A percentile compares a stretch with the other conserved stretches of the same genome.
Conservation (phyloP, 2,888 invertebrate species). For the Hypena proboscidalis region DNA sequence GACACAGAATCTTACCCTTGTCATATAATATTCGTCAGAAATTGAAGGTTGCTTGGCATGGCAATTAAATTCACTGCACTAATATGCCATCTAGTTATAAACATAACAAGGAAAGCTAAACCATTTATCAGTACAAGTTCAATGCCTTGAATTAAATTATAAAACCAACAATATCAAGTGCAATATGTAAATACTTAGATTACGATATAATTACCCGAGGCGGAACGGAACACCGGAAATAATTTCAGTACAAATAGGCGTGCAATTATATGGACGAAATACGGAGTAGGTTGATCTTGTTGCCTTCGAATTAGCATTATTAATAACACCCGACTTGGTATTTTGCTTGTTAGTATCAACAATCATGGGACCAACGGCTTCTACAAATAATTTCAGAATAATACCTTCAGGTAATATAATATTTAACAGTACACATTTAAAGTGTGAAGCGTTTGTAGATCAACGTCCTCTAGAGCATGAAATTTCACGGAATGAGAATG, state of each 20-base stretch:
- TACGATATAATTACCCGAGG: constrained; percentile 34
- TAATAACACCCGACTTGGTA: constrained; percentile 19
- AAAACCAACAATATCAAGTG: constrained; percentile 5
- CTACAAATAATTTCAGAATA: too few relatives aligned
- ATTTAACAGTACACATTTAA: too few relatives aligned
- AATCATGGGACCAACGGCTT: constrained; percentile 10
- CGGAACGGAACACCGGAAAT: constrained; percentile 43
- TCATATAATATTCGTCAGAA: too few relatives aligned
- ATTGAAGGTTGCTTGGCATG: too few relatives aligned
- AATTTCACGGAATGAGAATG: too few relatives aligned
- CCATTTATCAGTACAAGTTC: constrained; percentile 7
- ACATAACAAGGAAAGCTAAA: not conserved
- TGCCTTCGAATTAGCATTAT: constrained; percentile 40
- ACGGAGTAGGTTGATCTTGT: constrained; percentile 24
- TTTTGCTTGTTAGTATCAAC: constrained; percentile 2
- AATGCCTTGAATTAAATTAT: constrained; percentile 10
- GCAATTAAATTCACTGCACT: too few relatives aligned
- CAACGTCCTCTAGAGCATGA: too few relatives aligned
- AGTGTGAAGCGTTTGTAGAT: not conserved
- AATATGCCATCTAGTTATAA: too few relatives aligned
- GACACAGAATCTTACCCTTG: too few relatives aligned
- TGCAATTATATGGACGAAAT: constrained; percentile 26
- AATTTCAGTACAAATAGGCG: constrained; percentile 34
- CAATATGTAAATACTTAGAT: constrained; percentile 22
- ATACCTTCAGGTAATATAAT: too few relatives aligned